phyloP scores from a whole-genome alignment of 2,888 invertebrate genomes.

The Schrankia costaestrigalis region DNA sequence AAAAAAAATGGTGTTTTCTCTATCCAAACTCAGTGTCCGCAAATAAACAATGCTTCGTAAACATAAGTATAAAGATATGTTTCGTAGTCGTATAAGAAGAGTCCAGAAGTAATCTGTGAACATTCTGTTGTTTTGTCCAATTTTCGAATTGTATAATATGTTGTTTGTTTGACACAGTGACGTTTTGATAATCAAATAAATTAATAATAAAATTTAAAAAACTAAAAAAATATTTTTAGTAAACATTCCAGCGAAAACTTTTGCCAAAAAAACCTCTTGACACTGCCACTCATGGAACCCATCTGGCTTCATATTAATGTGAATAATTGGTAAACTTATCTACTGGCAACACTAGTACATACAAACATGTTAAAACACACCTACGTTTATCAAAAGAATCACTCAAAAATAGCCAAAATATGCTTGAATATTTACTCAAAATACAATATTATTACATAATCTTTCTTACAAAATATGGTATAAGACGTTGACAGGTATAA shows the following conservation, averaged over 20 bases:
- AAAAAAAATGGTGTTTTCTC: conserved; percentile 26
- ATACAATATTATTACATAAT: too few species aligned
- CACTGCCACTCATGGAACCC: too few species aligned
- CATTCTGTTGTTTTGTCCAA: conserved; percentile 34
- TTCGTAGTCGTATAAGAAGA: conserved; percentile 25
- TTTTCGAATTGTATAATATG: conserved; percentile 43
- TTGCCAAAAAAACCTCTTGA: too few species aligned
- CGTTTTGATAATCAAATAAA: conserved; percentile 15
- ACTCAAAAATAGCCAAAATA: too few species aligned
- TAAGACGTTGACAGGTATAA: not conserved
- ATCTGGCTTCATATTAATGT: too few species aligned
- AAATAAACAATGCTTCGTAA: conserved; percentile 22
- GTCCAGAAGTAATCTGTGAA: conserved; percentile 31
- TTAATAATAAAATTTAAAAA: conserved; percentile 7
- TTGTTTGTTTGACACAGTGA: conserved; percentile 43
- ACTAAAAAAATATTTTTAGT: not conserved
- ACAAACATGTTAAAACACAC: too few species aligned
- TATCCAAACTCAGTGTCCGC: conserved; percentile 23
- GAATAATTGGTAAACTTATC: too few species aligned
- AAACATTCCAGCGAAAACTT: not conserved
- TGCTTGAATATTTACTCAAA: too few species aligned
- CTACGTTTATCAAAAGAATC: too few species aligned
- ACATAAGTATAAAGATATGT: conserved; percentile 19
- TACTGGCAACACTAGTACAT: too few species aligned
- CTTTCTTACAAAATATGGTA: too few species aligned